Percentiles rank a stretch among this genome's conserved stretches.
phyloP scores from a whole-genome alignment of 92 coral and sea anemone genomes.

The Montipora capitata region DNA sequence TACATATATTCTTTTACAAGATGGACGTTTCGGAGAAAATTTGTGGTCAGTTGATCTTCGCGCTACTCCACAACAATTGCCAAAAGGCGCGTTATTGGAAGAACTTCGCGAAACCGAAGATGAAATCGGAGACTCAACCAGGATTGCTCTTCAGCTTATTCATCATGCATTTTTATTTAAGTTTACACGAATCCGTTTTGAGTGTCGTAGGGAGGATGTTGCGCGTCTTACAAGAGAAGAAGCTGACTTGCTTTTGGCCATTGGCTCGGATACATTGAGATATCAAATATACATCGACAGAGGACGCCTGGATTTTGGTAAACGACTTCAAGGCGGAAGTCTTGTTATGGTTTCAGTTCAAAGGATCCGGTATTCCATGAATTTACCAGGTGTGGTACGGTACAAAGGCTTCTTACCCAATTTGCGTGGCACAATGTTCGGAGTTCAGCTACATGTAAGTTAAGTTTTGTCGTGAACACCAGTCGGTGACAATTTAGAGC shows the following conservation, averaged over 20 bases:
- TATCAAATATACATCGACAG: constrained; percentile 54
- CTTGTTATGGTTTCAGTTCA: constrained; percentile 62
- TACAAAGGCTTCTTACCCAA: constrained; percentile 78
- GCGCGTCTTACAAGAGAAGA: constrained; percentile 58
- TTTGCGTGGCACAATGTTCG: constrained; percentile 80
- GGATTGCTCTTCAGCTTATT: neutral
- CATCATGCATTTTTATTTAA: too few relatives aligned
- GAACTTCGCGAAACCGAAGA: too few relatives aligned
- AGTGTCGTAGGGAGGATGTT: constrained; percentile 37
- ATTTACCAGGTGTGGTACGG: constrained; percentile 75
- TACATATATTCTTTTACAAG: too few relatives aligned
- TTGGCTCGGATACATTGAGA: constrained; percentile 61
- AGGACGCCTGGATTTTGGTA: constrained; percentile 59
- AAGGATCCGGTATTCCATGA: constrained; percentile 25
- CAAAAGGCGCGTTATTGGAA: too few relatives aligned
- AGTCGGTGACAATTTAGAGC: too few relatives aligned
- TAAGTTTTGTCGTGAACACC: too few relatives aligned
- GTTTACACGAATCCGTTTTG: neutral
- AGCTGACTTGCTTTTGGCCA: neutral
- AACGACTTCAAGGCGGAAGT: neutral
- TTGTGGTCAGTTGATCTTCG: too few relatives aligned
- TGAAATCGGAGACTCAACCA: too few relatives aligned
- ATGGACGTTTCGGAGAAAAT: too few relatives aligned
- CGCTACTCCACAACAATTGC: too few relatives aligned
- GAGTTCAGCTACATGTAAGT: constrained; percentile 83